Evolutionary conservation across 2,113 vertebrate genomes (phyloP).

Genomic region (Tiliqua scincoides): DNA sequence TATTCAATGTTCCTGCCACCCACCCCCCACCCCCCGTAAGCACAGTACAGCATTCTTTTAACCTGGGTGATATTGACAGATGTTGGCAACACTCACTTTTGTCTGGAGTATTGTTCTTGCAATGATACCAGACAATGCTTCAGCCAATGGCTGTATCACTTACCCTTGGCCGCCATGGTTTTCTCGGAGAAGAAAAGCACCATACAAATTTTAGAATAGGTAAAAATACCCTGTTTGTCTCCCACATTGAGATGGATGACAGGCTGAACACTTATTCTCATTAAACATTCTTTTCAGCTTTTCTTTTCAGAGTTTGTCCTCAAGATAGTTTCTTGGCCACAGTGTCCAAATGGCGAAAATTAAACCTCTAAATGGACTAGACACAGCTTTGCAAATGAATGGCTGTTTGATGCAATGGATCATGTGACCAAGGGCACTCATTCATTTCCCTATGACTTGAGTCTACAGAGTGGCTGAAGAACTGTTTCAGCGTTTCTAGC

Average conservation of each 20-base stretch:
- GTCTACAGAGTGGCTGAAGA: neutral
- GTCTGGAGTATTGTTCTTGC: neutral
- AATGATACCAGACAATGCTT: neutral
- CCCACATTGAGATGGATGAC: constrained; percentile 28
- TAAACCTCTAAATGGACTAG: neutral
- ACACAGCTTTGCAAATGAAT: neutral
- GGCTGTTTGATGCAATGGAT: neutral
- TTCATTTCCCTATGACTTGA: neutral
- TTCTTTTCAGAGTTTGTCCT: constrained; percentile 17
- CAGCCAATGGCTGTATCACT: constrained; percentile 5
- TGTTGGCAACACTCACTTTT: neutral
- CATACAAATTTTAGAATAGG: constrained; percentile 21
- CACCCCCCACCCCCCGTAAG: neutral
- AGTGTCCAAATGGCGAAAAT: constrained; percentile 1
- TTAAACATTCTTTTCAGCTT: constrained; percentile 40
- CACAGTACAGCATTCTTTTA: neutral
- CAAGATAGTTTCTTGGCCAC: neutral
- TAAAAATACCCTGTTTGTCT: constrained; percentile 26
- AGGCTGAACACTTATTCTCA: constrained; percentile 32
- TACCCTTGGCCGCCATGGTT: constrained; percentile 1
- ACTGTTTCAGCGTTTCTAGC: neutral
- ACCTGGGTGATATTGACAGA: neutral
- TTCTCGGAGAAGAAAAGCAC: constrained; percentile 19
- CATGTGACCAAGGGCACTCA: neutral
- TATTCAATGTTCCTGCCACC: neutral